Evolutionary conservation across 1,140 invertebrate genomes (phyloP), one percentile per base, ranked within the genome.

Genomic region (Drosophila micromelanica): DNA sequence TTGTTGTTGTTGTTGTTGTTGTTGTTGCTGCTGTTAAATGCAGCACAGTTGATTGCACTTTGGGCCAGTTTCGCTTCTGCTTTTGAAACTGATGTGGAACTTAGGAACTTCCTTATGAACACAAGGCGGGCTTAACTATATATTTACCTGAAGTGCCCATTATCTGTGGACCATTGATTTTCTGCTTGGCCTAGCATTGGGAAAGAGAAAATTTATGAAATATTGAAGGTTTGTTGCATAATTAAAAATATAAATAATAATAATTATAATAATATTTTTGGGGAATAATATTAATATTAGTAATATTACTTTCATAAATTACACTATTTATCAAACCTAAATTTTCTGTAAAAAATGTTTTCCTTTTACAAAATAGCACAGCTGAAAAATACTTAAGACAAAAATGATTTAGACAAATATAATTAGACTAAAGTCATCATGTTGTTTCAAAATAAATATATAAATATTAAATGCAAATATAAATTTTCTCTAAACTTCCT

Each of bases 51-150:
- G 70, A 60, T 27, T 73, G 70, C 70, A 73, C 37, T 68, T 61
- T 15, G 38, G 20, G 52, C 45, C 32, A 62, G 48, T 13, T 62
- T 51, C 17, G 17, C 23, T 65, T 37, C 4, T 27, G 27, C 48
- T 3, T 38, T 57, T 27, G 27, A 17, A 55, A 27, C 35, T 59
- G 30, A 17, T 32, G 32, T 17, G 27, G 12, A 56, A 35, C 60
- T 52, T 56, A 48, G 56, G 42, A 70, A 82, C 64, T 82, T 80
- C 74, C 79, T 81, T 64, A 64, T 80, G 52, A 45, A 69, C 57
- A 40, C n/a, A 35, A 49, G 43, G 64, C 69, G 38, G 38, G 15
- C 42, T 13, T 23, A 13, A 51, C 38, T 20, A 56, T 27, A 12
- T 72, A 55, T 23, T 72, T 54, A 67, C 52, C 48, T 38, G 5